Evolutionary conservation across 2,888 invertebrate species (phyloP).

Genomic region (Resseliella maxima): DNA sequence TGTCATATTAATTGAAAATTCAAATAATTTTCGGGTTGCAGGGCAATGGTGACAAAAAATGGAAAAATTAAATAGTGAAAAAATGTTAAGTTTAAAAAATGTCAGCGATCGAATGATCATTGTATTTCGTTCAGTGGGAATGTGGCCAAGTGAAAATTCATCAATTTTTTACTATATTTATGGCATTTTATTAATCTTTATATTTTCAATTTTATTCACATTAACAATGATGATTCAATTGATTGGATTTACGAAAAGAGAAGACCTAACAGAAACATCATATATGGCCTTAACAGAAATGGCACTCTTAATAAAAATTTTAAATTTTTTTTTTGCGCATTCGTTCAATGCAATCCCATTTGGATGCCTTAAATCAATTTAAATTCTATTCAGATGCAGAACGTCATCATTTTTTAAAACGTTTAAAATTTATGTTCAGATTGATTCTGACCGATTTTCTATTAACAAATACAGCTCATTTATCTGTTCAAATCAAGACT

Average conservation of each 20-base stretch:
- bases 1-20: no score
- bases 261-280: neutral
- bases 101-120: neutral
- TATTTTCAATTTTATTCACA: neutral
- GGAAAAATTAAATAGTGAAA: neutral
- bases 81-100: neutral
- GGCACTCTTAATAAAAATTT: neutral
- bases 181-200: neutral
- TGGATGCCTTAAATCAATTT: neutral
- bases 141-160: neutral
- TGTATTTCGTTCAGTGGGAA: neutral
- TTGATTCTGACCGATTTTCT: neutral
- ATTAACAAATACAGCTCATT: neutral
- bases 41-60: no score
- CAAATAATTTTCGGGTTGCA: no score
- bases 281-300: neutral
- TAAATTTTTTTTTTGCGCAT: neutral
- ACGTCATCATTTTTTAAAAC: neutral
- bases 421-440: neutral
- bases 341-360: neutral
- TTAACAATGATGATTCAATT: conserved; percentile 3
- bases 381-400: neutral
- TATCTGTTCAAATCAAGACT: neutral
- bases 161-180: neutral
- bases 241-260: neutral